Conservation (phyloP, 2,113 vertebrate genomes). For the Pseudopodoces humilis region DNA sequence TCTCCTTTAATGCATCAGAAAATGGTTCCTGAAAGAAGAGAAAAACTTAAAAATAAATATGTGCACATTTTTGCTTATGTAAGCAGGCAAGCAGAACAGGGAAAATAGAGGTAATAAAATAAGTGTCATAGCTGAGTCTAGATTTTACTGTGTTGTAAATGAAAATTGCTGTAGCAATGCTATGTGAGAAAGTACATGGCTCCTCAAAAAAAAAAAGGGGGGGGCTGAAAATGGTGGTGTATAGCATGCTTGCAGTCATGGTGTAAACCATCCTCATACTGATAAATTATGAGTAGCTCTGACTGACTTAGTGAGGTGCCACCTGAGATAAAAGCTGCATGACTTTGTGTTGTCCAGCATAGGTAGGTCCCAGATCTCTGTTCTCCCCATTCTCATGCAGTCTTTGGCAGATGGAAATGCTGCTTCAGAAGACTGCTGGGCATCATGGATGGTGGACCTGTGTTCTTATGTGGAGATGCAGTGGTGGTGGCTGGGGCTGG, state of each 20-base stretch:
- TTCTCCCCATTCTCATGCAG: background rate
- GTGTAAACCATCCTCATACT: background rate
- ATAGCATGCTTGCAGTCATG: background rate
- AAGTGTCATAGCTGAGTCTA: background rate
- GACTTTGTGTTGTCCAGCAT: background rate
- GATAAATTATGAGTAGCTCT: background rate
- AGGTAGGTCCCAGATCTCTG: fast-evolving
- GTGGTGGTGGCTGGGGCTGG: background rate
- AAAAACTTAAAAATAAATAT: background rate
- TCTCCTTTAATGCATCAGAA: background rate
- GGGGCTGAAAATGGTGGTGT: background rate
- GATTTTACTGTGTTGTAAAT: background rate
- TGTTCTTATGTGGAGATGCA: background rate
- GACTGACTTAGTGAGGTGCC: background rate
- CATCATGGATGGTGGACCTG: fast-evolving
- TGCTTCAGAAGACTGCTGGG: background rate
- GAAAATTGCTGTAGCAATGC: background rate
- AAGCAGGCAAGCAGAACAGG: background rate
- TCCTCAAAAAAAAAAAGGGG: background rate
- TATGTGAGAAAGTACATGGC: background rate
- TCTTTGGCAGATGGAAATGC: background rate
- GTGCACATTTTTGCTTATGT: background rate
- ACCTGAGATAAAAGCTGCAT: background rate
- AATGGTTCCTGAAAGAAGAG: background rate
- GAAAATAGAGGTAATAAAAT: background rate